phyloP scores from a whole-genome alignment of 1,140 invertebrate genomes.

The Heliothis subflexa region DNA sequence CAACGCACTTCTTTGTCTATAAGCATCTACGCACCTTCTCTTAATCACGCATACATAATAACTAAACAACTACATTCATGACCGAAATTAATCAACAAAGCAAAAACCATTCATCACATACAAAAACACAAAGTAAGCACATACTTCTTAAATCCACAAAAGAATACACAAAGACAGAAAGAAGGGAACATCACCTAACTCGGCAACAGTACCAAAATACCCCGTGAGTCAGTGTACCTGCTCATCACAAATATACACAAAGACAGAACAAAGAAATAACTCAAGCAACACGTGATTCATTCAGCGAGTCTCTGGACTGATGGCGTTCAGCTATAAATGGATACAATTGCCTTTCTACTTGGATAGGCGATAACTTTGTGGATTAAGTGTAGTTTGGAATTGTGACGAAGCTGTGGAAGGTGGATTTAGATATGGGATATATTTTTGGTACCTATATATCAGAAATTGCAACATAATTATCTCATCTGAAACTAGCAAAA shows the following conservation, averaged over 20 bases:
- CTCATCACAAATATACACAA: conserved; percentile 59
- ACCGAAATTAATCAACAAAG: not conserved
- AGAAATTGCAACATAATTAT: no score
- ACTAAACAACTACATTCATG: not conserved
- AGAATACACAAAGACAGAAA: conserved; percentile 30
- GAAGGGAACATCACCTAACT: conserved; percentile 29
- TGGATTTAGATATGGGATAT: no score
- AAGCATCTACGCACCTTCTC: no score
- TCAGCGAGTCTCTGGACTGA: not conserved
- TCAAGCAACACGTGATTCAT: conserved; percentile 10
- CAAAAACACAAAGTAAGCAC: not conserved
- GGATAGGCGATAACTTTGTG: conserved; percentile 4
- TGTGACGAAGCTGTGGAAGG: not conserved
- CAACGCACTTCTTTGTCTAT: no score
- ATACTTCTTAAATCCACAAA: not conserved
- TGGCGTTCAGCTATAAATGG: conserved; percentile 23
- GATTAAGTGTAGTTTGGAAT: not conserved
- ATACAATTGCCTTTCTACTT: not conserved
- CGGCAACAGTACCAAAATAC: conserved; percentile 39
- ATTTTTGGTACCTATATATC: no score
- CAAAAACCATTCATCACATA: not conserved
- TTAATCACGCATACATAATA: no score
- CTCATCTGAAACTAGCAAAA: no score
- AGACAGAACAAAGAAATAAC: conserved; percentile 54
- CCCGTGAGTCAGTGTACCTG: conserved; percentile 41